phyloP scores from a whole-genome alignment of 2,888 invertebrate species.

The Lysandra coridon region DNA sequence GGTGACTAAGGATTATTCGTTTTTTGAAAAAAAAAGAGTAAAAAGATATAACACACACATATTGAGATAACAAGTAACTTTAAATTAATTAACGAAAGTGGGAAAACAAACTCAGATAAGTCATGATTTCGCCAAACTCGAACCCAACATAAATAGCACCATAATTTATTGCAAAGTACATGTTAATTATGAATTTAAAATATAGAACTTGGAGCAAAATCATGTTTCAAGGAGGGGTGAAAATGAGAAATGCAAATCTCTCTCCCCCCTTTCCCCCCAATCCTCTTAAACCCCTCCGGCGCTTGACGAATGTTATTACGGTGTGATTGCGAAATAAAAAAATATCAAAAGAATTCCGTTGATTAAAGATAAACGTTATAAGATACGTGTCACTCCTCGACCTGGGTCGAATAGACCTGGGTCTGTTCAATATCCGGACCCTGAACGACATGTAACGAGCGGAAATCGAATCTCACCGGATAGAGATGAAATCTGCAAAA shows the following conservation, averaged over 20 bases:
- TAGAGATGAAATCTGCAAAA: conserved; percentile 38
- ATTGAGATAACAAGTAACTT: neutral
- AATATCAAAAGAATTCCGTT: conserved; percentile 29
- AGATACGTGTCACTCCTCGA: conserved; percentile 2
- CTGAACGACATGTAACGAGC: conserved; percentile 58
- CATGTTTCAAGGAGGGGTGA: conserved; percentile 64
- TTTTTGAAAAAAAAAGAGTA: no score
- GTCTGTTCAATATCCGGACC: conserved; percentile 64
- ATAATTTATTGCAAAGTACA: conserved; percentile 8
- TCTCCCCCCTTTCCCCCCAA: conserved; percentile 49
- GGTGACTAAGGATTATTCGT: no score
- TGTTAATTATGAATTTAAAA: conserved; percentile 22
- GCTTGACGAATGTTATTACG: conserved; percentile 68
- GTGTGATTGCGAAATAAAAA: conserved; percentile 55
- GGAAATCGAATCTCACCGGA: conserved; percentile 57
- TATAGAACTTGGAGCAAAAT: conserved; percentile 54
- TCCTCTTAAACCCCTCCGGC: conserved; percentile 52
- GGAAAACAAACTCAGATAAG: neutral
- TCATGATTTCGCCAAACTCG: neutral
- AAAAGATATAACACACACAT: no score
- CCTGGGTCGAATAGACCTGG: conserved; percentile 45
- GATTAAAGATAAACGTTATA: conserved; percentile 28
- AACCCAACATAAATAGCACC: neutral
- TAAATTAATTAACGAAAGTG: neutral
- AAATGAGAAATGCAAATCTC: conserved; percentile 78